Percentiles rank a stretch among this genome's conserved stretches.
Conservation (phyloP, 2,888 invertebrate genomes). For the Melipona beecheii region DNA sequence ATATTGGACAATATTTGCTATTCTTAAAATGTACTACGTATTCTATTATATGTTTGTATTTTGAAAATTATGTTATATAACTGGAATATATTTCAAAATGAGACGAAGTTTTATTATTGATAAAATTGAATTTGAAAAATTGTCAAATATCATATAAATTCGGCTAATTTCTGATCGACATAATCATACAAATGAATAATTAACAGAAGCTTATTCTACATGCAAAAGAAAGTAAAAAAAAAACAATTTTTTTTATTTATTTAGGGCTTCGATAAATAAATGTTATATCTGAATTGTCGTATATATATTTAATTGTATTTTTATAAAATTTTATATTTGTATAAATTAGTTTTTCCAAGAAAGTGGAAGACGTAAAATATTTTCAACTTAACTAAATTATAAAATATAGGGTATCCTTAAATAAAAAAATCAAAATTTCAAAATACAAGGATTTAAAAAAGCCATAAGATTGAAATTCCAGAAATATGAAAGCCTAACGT, state of each 20-base stretch:
- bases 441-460: not conserved
- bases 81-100: not conserved
- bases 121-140: not conserved
- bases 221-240: not conserved
- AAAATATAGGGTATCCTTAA: not conserved
- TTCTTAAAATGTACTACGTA: too few species aligned
- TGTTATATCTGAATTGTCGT: too few species aligned
- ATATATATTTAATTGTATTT: too few species aligned
- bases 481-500: conserved; percentile 3
- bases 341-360: too few species aligned
- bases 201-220: not conserved
- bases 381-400: not conserved
- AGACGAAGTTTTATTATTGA: not conserved
- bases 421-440: not conserved
- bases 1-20: not conserved
- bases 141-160: not conserved
- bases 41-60: too few species aligned
- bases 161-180: not conserved
- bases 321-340: too few species aligned
- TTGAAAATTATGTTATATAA: too few species aligned
- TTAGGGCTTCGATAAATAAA: too few species aligned
- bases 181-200: not conserved
- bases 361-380: too few species aligned
- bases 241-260: too few species aligned
- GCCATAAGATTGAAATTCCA: not conserved